These are phyloP conservation scores for Pycnonotus jocosus DNA, from an alignment of 2,113 vertebrate genomes.

Conservation along the genomic window DNA sequence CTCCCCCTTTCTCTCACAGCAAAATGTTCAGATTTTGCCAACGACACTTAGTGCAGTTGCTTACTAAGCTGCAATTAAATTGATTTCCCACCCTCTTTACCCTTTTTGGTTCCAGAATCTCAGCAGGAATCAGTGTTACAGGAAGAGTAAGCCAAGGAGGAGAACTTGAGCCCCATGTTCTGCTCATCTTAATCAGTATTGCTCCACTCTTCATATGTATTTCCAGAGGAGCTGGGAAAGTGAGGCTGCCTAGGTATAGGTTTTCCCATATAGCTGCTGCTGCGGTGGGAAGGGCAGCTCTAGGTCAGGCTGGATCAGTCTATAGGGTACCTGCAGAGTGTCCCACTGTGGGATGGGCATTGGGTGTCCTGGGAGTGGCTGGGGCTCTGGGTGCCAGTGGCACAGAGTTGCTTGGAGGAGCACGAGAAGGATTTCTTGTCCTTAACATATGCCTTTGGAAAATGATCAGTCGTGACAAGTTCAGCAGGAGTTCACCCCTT, in stretches of 20 bases:
- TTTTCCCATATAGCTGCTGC: neutral
- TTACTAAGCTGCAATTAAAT: constrained; percentile 66
- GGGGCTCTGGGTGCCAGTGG: neutral
- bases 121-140: neutral
- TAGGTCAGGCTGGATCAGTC: neutral
- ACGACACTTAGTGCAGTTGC: constrained; percentile 34
- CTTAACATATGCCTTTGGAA: fast-evolving
- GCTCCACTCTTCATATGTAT: neutral
- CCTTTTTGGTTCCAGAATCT: constrained; percentile 31
- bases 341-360: fast-evolving
- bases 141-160: constrained; percentile 6
- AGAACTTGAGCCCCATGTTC: neutral
- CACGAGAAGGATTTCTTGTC: neutral
- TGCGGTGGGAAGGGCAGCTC: neutral
- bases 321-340: neutral
- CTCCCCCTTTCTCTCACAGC: neutral
- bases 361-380: neutral
- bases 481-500: neutral
- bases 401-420: neutral
- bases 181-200: neutral
- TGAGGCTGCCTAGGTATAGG: neutral
- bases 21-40: constrained; percentile 41
- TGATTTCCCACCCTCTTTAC: constrained; percentile 37
- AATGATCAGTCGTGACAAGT: neutral
- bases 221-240: neutral